Evolutionary conservation across 2,888 invertebrate genomes (phyloP).

Genomic region (Ganaspis brasiliensis): DNA sequence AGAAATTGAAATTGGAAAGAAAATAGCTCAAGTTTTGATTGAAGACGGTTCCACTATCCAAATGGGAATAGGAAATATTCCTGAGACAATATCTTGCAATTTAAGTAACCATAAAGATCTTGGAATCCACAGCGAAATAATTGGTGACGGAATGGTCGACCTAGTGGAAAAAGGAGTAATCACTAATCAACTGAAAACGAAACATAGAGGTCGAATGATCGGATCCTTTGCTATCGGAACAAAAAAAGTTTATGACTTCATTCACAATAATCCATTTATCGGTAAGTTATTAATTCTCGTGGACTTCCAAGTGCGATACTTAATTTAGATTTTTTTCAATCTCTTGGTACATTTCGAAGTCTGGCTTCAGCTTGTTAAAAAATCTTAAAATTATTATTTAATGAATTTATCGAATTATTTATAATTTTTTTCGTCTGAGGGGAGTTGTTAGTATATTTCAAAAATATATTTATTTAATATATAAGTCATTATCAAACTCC

Average conservation of each 20-base stretch:
- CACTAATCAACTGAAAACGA: conserved; percentile 83
- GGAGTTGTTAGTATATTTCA: too few species aligned
- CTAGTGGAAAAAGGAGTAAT: conserved; percentile 83
- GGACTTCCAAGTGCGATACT: neutral
- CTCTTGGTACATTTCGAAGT: too few species aligned
- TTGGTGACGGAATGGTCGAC: conserved; percentile 85
- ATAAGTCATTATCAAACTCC: too few species aligned
- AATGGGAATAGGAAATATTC: conserved; percentile 86
- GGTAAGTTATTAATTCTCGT: conserved; percentile 74
- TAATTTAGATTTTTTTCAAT: too few species aligned
- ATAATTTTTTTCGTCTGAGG: too few species aligned
- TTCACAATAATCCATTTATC: conserved; percentile 85
- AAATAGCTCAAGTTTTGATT: conserved; percentile 84
- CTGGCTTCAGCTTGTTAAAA: too few species aligned
- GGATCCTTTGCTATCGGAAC: conserved; percentile 84
- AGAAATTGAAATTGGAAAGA: conserved; percentile 83
- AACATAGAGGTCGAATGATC: conserved; percentile 84
- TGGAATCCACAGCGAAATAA: conserved; percentile 86
- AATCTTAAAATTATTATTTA: too few species aligned
- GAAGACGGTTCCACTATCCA: conserved; percentile 85
- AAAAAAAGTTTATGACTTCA: conserved; percentile 84
- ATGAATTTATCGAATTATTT: too few species aligned
- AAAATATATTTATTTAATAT: too few species aligned
- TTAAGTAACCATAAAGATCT: conserved; percentile 84
- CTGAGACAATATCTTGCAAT: conserved; percentile 83